Base-by-base conservation (phyloP, 2,113 vertebrate species). In the Arothron firmamentum region DNA sequence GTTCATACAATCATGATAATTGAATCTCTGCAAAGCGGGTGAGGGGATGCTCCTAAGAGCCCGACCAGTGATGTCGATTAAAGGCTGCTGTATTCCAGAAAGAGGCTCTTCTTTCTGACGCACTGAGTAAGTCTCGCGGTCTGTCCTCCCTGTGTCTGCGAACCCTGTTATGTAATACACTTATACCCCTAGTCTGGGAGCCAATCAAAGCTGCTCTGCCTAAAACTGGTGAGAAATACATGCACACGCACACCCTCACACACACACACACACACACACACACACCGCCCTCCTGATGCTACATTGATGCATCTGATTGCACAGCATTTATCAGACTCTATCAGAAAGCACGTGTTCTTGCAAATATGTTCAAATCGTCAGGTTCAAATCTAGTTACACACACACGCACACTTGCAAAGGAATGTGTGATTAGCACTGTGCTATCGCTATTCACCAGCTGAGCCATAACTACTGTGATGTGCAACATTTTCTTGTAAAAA, bases 101-200 rank as follows among this genome's bases (percentile, higher is more conserved):
- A 82, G 80, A 88, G 78, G 75, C 79, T 86, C 62, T 68, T 84
- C 67, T 85, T 77, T 82, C 84, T 79, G 75, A 85, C 64, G 84
- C 84, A 72, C 77, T 19, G 68, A 84, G 80, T 85, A 69, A 84
- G 80, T 85, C 75, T 83, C 84, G 52, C 84, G 43, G 65, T 83
- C 72, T 74, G 77, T 88, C 87, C 84, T 88, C 83, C 85, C 81
- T 69, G 82, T 87, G 86, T 89, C 89, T 90, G 84, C 85, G 84
- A 88, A 79, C 81, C 75, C 75, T 72, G 80, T 90, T 90, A 90
- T 88, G 89, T 88, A 90, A 90, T 83, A 87, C 79, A 87, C 85
- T 88, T 89, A 89, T 87, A 82, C 81, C 83, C 80, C 9, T 72
- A 87, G 83, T 86, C 82, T 85, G 80, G 79, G 78, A 85, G 80